These are phyloP conservation scores for Drosophila guanche DNA, from an alignment of 1,140 invertebrate species.

Conservation along the genomic window DNA sequence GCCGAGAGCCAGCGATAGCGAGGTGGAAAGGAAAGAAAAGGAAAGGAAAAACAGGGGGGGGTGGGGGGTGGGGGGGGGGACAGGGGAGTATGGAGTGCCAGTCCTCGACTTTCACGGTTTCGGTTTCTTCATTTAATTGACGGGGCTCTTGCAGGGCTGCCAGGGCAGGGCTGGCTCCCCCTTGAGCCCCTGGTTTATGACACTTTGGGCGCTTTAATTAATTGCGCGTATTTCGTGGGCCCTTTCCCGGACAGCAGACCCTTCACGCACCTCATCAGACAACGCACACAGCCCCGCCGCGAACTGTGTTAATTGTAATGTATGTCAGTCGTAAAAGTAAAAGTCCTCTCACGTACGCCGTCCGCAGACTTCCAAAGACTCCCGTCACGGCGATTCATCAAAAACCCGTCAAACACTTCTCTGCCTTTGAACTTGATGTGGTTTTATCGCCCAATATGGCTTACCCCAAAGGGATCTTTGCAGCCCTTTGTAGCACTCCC, in stretches of 20 bases:
- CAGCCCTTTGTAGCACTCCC: neutral
- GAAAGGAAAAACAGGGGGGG: neutral
- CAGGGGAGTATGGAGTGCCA: neutral
- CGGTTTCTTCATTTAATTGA: conserved; percentile 53
- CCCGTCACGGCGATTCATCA: conserved; percentile 38
- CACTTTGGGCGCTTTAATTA: conserved; percentile 70
- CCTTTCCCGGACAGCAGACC: conserved; percentile 9
- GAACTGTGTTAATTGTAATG: conserved; percentile 68
- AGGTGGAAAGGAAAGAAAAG: conserved; percentile 7
- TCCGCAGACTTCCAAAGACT: conserved; percentile 6
- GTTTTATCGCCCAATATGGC: conserved; percentile 69
- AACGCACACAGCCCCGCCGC: neutral
- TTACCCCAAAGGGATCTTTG: too few species aligned
- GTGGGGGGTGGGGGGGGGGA: too few species aligned
- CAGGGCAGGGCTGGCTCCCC: conserved; percentile 17
- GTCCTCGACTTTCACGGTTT: conserved; percentile 13
- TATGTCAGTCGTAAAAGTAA: conserved; percentile 70
- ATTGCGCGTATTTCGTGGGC: conserved; percentile 55
- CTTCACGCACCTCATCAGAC: conserved; percentile 27
- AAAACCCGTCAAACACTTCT: conserved; percentile 37
- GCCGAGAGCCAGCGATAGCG: neutral
- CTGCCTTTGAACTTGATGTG: conserved; percentile 55
- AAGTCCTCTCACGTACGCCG: conserved; percentile 60
- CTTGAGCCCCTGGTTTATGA: conserved; percentile 56
- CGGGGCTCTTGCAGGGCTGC: conserved; percentile 42